Conservation (phyloP, 2,888 invertebrate species). For the Stenodema calcarata region DNA sequence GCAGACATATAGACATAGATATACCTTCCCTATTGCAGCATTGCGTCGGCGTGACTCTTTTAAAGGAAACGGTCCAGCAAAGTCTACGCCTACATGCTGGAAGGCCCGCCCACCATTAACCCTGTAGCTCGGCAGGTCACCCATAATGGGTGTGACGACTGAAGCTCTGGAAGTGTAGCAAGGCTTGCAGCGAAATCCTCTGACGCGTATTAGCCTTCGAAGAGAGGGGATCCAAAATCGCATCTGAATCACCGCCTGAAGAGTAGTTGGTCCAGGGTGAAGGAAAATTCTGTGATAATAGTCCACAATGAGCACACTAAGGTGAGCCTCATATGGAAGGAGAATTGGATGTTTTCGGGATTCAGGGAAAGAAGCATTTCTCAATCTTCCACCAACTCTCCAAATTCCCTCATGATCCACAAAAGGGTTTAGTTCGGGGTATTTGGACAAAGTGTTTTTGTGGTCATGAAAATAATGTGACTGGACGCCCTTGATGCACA, state of each 20-base stretch:
- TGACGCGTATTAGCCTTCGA: constrained; percentile 1
- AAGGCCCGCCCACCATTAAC: constrained; percentile 53
- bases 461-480: neutral
- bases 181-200: constrained; percentile 26
- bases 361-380: neutral
- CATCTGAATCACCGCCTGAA: constrained; percentile 6
- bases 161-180: constrained; percentile 23
- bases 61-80: constrained; percentile 55
- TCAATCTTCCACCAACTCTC: constrained; percentile 51
- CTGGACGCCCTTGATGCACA: neutral
- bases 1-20: constrained; percentile 57
- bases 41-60: constrained; percentile 16
- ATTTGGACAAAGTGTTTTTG: neutral
- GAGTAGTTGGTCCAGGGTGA: constrained; percentile 22
- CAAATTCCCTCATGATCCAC: constrained; percentile 32
- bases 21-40: constrained; percentile 47
- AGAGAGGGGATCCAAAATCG: constrained; percentile 37
- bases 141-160: constrained; percentile 52
- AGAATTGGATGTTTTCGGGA: constrained; percentile 40
- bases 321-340: constrained; percentile 46
- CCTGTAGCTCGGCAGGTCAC: constrained; percentile 52
- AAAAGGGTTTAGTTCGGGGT: constrained; percentile 33
- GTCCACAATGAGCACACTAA: constrained; percentile 42
- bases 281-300: constrained; percentile 43
- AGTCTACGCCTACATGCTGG: constrained; percentile 54